These are phyloP conservation scores for Rhopilema esculentum DNA, from an alignment of 30 jellyfish, hydroid and myxozoan genomes.

Conservation along the genomic window DNA sequence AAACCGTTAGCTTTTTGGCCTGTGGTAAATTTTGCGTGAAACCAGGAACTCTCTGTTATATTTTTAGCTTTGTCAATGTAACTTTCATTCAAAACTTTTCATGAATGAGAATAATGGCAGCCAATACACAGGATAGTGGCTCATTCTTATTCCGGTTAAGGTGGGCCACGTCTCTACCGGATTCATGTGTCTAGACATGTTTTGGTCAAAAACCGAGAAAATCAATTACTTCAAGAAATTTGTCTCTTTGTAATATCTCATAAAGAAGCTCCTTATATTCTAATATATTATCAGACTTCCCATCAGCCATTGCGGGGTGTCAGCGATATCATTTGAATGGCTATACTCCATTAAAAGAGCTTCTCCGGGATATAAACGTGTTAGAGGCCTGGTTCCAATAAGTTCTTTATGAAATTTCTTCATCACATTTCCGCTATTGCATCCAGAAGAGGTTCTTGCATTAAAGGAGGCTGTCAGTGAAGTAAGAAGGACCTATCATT, in stretches of 20 bases:
- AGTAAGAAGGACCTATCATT: neutral
- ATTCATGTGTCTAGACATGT: slow-evolving; percentile 25
- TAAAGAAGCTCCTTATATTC: neutral
- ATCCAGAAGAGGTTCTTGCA: neutral
- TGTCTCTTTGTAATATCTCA: neutral
- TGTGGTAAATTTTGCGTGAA: neutral
- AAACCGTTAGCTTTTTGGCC: neutral
- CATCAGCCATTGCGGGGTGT: no score
- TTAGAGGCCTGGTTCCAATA: neutral
- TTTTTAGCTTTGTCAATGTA: neutral
- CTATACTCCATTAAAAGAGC: neutral
- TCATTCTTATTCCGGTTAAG: slow-evolving; percentile 23
- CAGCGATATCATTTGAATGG: no score
- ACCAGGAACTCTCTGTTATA: neutral
- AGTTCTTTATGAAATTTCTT: no score
- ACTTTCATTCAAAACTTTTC: slow-evolving; percentile 19
- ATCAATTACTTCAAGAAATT: neutral
- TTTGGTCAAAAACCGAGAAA: neutral
- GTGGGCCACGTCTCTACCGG: slow-evolving; percentile 46
- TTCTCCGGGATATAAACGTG: neutral
- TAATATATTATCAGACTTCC: no score
- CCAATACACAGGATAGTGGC: neutral
- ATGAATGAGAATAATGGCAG: slow-evolving; percentile 9
- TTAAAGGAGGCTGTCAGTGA: neutral
- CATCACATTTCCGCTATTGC: neutral